Evolutionary conservation across 1,140 invertebrate species (phyloP), one percentile per base, ranked within the genome.

Genomic region (Potamilus streckersoni): DNA sequence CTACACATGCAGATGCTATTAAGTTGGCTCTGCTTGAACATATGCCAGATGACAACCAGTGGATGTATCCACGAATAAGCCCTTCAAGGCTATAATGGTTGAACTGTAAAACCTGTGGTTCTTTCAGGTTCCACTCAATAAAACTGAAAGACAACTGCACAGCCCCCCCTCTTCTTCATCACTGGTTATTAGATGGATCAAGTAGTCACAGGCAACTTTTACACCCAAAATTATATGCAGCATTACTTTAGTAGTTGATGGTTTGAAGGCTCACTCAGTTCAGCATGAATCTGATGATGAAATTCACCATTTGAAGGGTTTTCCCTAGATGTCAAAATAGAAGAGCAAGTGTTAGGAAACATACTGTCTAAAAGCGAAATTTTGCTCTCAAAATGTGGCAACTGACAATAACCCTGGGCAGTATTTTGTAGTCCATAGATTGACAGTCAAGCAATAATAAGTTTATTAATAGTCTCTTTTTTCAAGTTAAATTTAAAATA

Each of bases 11-110:
- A n/a, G 73, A 74, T 58, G 69, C 72, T 12, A 74, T 69, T 5
- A 74, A 74, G 63, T 14, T 79, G 23, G 16, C 73, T 3, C 73
- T 73, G 3, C 60, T 71, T 2, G 76, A 71, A 31, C 68, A 61
- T 56, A 13, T 78, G 3, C 61, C 67, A 17, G 73, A 73, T 55
- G 63, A 14, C 73, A 74, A 55, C 65, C 73, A 19, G 64, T 63
- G 8, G 73, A 74, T 62, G 73, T 74, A 6, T 74, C 73, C 12
- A 58, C 57, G 58, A 74, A 74, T 27, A 63, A 62, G 56, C 74
- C 74, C 0, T 70, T 76, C 27, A 76, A 76, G 23, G 60, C 20
- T 16, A 74, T 56, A 38, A 14, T 74, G 4, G 38, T 2, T 31
- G 27, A 31, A 31, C 27, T 31, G 27, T 31, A 31, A 2, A 31